Evolutionary conservation across 2,888 invertebrate genomes (phyloP), one percentile per base, ranked within the genome.

Genomic region (Pachliopta kotzebuea): DNA sequence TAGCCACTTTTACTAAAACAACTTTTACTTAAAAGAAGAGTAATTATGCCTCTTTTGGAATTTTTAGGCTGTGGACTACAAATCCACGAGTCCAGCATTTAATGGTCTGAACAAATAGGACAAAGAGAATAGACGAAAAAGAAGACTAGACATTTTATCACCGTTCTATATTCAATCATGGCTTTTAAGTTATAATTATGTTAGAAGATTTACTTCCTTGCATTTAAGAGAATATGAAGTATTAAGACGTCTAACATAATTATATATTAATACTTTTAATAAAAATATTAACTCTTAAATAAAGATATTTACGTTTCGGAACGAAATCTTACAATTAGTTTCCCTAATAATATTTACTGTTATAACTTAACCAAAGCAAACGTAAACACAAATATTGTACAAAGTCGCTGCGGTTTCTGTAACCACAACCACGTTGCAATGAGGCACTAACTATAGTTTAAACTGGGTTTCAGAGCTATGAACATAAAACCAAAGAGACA

Each of bases 401-500:
- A 57, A 57, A 53, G 57, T 62, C 24, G 21, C 31, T 18, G 62
- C 42, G 29, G 58, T 49, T 63, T 56, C 26, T 63, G 54, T 23
- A 59, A 63, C 59, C 59, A 50, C 63, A 63, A 63, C 42, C 55
- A 31, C 45, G 42, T 42, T 29, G 59, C 52, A 62, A 56, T 56
- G 56, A 57, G 31, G 56, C 49, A 63, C 59, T 63, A 63, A 63
- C 63, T 59, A 60, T 20, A 64, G 60, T 64, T 60, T 64, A 60
- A 60, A 60, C 37, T 59, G 49, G 60, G 65, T 60, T 67, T 64
- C 58, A 58, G 61, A 56, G 52, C 17, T 50, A 49, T 37, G 60
- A 60, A 50, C 50, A 55, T 66, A 62, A 62, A 62, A 21, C 26
- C 55, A 63, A 58, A 62, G 53, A 67, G 63, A 67, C 62, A 65